Evolutionary conservation across 2,113 vertebrate genomes (phyloP), one percentile per base, ranked within the genome.

Genomic region (Apaloderma vittatum): DNA sequence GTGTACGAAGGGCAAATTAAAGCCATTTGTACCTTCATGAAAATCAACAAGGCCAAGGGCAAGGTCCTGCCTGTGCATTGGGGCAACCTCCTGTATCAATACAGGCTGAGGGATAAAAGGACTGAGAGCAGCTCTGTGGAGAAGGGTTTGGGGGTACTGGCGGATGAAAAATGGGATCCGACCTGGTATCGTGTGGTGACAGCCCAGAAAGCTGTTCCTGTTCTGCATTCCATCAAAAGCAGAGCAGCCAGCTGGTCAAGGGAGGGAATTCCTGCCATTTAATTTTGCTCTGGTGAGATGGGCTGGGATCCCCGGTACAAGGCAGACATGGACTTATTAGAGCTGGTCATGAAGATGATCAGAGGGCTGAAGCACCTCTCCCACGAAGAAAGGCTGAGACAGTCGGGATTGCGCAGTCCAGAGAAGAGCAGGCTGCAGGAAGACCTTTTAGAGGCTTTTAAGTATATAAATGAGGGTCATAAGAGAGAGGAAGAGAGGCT

Each of bases 201-300:
- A 54, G 9, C 57, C 26, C 57, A 45, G 26, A 52, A 43, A 18
- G 15, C 14, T 46, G 11, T 15, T 0, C 0, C 0, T 8, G 0
- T 5, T 57, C 68, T 30, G 48, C 26, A 45, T 45, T 59, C 22
- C 14, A n/a, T 27, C 22, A 2, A 7, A 0, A 70, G 13, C 8
- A 40, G 34, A 1, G 2, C 22, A 54, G 3, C 4, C 79, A 82
- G 34, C 13, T 18, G 45, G 54, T 4, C 2, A 0, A 59, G 54
- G 45, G 43, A 49, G 45, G 34, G 34, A 17, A 21, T 49, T 40
- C 17, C 59, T 1, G 43, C 22, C n/a, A 27, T 68, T 27, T n/a
- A 40, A 1, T 11, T 9, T 34, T 1, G 1, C 36, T 58, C n/a
- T 15, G 5, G 5, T n/a, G 63, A 68, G 63, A 32, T 32, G 52